These are phyloP conservation scores for Heterodera schachtii DNA, from an alignment of 1,140 invertebrate genomes.

Conservation along the genomic window DNA sequence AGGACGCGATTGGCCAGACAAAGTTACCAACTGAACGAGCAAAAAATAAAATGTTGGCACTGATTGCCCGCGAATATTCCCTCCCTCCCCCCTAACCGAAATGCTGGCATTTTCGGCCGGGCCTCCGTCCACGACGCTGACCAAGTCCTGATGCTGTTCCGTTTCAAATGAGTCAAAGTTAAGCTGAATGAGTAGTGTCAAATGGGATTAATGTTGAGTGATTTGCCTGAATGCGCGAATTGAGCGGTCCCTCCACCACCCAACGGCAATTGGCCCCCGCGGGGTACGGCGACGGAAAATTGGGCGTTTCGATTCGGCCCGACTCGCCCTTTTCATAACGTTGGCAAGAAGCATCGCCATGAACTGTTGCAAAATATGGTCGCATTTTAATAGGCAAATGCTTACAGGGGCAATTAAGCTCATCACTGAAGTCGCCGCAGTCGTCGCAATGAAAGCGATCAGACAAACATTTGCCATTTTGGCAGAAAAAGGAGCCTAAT, in stretches of 20 bases:
- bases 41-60: too few species aligned
- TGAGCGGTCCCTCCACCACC: constrained; percentile 92
- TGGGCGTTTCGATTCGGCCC: constrained; percentile 90
- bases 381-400: not conserved
- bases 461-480: constrained; percentile 68
- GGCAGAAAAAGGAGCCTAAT: constrained; percentile 68
- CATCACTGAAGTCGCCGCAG: constrained; percentile 69
- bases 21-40: constrained; percentile 73
- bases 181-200: constrained; percentile 73
- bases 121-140: constrained; percentile 90
- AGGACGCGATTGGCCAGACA: constrained; percentile 82
- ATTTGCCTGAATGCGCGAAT: constrained; percentile 78
- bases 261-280: constrained; percentile 89
- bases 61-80: too few species aligned
- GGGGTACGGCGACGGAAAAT: constrained; percentile 88
- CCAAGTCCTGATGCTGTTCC: constrained; percentile 90
- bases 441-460: constrained; percentile 68
- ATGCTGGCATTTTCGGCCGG: constrained; percentile 89
- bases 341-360: constrained; percentile 74
- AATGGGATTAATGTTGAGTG: not conserved
- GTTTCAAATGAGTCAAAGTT: constrained; percentile 86
- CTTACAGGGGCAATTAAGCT: constrained; percentile 66
- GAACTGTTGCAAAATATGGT: constrained; percentile 44
- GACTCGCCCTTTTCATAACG: constrained; percentile 81
- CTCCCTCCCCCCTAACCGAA: constrained; percentile 66